phyloP scores from a whole-genome alignment of 2,888 invertebrate genomes.

The Netelia virgata region DNA sequence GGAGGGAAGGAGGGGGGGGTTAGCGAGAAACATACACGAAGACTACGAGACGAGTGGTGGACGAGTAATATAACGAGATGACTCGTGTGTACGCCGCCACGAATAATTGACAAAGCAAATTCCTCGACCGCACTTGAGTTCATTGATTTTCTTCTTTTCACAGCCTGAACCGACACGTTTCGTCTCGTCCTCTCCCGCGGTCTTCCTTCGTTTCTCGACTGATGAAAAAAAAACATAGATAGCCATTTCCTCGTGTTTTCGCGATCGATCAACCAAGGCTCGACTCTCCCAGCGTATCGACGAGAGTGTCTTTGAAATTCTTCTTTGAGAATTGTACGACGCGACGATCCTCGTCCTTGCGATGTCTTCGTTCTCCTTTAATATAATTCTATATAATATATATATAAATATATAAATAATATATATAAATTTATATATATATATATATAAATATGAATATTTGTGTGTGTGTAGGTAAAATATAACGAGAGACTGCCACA shows the following conservation, averaged over 20 bases:
- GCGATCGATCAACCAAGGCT: no score
- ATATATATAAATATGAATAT: neutral
- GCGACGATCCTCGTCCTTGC: neutral
- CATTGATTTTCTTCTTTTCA: conserved; percentile 57
- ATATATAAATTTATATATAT: no score
- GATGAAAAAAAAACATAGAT: no score
- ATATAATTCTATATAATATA: no score
- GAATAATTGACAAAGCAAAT: conserved; percentile 60
- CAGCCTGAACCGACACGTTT: neutral
- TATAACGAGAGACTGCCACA: neutral
- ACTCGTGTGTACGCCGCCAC: conserved; percentile 18
- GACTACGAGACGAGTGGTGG: neutral
- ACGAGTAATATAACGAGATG: conserved; percentile 22
- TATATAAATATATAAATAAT: no score
- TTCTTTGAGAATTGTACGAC: neutral
- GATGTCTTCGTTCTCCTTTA: neutral
- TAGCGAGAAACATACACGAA: no score
- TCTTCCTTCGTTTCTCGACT: neutral
- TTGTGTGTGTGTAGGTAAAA: neutral
- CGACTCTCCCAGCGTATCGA: neutral
- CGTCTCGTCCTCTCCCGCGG: neutral
- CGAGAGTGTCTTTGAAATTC: neutral
- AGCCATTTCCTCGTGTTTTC: no score
- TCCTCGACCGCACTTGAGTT: conserved; percentile 50
- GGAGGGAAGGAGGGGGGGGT: no score